Base-by-base conservation (phyloP, 2,888 invertebrate species). In the Pammene fasciana region DNA sequence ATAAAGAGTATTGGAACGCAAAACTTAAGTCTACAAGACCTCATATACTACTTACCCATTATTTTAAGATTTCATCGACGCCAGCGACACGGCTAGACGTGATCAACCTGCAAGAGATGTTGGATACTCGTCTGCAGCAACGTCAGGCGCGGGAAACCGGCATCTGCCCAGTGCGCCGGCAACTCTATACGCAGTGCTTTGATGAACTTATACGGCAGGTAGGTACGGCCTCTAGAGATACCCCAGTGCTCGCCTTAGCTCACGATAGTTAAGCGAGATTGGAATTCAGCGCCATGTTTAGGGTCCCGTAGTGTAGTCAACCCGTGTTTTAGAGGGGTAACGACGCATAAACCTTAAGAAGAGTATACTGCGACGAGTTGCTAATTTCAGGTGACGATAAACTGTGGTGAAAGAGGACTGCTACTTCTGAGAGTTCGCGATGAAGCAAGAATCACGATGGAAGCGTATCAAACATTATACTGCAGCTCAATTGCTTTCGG, bases 401-500 rank as follows among this genome's bases (percentile, higher is more conserved):
- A 98, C 85, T 99, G 99, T 84, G 97, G 97, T 0, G 99, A 99
- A 91, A 94, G 99, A 77, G 99, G 99, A 4, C 93, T 99, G n/a
- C 90, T 99, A 7, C 89, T 99, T 60, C 90, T 99, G 65, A 94
- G 99, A 76, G 97, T 99, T 5, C 94, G 99, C 26, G 99, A 99
- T 85, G 99, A 99, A 92, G 96, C 99, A 70, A 94, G 97, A 74
- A 98, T 99, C 96, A 99, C 99, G 0, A 96, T 99, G 91, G 97
- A 98, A 79, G 98, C 99, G 0, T 99, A 98, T 84, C 98, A 99
- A 87, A 97, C 98, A 0, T 93, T 99, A 1, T 99, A 99, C 82
- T 99, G 99, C 86, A 99, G 99, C 87, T 98, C 99, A 66, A 97
- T 99, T 64, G 99, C 99, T 0, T 99, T 99, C 85, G 99, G 99